phyloP scores from a whole-genome alignment of 2,797 vertebrate genomes.

The Darevskia nairensis region DNA sequence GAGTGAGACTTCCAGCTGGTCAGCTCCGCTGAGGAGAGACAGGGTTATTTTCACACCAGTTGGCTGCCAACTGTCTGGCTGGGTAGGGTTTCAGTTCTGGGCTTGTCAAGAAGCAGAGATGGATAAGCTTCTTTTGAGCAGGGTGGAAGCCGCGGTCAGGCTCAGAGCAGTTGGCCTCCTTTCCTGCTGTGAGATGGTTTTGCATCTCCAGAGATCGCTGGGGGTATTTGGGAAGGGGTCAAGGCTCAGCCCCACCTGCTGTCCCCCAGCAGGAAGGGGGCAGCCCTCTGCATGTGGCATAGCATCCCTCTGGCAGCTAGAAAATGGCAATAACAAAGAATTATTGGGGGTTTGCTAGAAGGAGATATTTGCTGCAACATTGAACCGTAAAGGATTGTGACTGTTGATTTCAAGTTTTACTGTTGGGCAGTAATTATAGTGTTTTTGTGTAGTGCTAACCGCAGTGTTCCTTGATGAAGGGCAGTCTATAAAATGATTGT shows the following conservation, averaged over 20 bases:
- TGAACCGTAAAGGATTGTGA: no score
- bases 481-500: no score
- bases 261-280: neutral
- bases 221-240: neutral
- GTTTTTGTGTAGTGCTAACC: no score
- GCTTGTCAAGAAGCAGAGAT: neutral
- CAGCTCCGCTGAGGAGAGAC: neutral
- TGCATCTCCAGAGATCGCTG: neutral
- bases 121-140: neutral
- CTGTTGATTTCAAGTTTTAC: no score
- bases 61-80: slow-evolving; percentile 30
- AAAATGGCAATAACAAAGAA: no score
- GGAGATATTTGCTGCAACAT: no score
- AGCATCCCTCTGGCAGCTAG: neutral
- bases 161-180: neutral
- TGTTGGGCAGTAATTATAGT: no score
- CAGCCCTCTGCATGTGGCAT: neutral
- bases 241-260: neutral
- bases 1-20: neutral
- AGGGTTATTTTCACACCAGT: slow-evolving; percentile 18
- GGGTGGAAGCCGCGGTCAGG: no score
- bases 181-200: neutral
- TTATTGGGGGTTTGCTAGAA: no score
- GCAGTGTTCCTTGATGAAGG: no score
- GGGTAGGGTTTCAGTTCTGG: slow-evolving; percentile 2